phyloP scores from a whole-genome alignment of 2,113 vertebrate genomes.

The Carettochelys insculpta region DNA sequence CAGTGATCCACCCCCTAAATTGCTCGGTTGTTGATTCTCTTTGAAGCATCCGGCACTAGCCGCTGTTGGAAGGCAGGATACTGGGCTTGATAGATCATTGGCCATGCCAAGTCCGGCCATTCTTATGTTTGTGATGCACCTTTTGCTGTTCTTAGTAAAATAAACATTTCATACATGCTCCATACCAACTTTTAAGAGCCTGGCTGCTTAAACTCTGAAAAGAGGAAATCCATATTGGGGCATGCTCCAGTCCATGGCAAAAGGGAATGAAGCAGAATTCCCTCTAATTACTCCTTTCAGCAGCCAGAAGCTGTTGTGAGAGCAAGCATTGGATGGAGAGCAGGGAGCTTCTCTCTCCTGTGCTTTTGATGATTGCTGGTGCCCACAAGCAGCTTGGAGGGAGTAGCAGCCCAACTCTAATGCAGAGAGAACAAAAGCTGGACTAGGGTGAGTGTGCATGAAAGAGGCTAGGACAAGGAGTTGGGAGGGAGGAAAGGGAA shows the following conservation, averaged over 20 bases:
- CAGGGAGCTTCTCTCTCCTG: not conserved
- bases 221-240: not conserved
- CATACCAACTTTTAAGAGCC: not conserved
- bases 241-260: not conserved
- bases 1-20: not conserved
- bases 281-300: not conserved
- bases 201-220: not conserved
- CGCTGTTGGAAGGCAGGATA: not conserved
- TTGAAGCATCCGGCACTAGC: not conserved
- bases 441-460: not conserved
- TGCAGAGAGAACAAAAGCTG: not conserved
- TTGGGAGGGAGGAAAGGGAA: not conserved
- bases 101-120: not conserved
- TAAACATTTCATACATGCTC: not conserved
- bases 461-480: not conserved
- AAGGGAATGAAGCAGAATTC: not conserved
- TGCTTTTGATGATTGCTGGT: not conserved
- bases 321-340: not conserved
- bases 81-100: not conserved
- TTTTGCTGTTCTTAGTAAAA: not conserved
- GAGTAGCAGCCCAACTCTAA: not conserved
- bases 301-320: not conserved
- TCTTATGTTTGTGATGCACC: not conserved
- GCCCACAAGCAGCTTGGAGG: not conserved
- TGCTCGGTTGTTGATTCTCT: not conserved